Evolutionary conservation across 1,140 invertebrate genomes (phyloP).

Genomic region (Drosophila yakuba): DNA sequence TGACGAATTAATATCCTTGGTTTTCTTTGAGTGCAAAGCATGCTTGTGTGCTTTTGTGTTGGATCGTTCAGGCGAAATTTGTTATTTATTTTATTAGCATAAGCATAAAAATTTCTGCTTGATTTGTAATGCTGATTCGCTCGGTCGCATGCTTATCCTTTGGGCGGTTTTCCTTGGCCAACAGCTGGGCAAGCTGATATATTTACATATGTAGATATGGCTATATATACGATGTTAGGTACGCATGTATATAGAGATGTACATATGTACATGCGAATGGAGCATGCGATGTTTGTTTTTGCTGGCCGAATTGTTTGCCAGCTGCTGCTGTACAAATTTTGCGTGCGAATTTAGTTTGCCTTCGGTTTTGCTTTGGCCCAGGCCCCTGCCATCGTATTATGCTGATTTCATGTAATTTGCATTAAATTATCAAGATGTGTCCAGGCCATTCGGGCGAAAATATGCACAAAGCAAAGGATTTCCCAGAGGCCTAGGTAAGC

Average conservation of each 20-base stretch:
- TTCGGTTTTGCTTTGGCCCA: slow-evolving; percentile 34
- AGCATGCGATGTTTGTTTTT: slow-evolving; percentile 43
- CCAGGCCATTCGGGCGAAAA: slow-evolving; percentile 55
- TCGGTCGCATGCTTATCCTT: slow-evolving; percentile 39
- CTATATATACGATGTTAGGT: neutral
- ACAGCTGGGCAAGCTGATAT: slow-evolving; percentile 56
- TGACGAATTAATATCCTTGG: neutral
- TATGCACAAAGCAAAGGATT: slow-evolving; percentile 46
- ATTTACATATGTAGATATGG: slow-evolving; percentile 27
- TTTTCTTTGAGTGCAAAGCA: slow-evolving; percentile 20
- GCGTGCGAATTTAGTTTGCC: slow-evolving; percentile 55
- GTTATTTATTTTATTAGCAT: slow-evolving; percentile 83
- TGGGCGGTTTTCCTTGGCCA: slow-evolving; percentile 52
- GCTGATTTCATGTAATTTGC: slow-evolving; percentile 77
- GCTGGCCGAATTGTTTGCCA: slow-evolving; percentile 49
- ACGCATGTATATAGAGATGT: slow-evolving; percentile 6
- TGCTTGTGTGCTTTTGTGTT: slow-evolving; percentile 29
- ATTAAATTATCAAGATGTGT: slow-evolving; percentile 75
- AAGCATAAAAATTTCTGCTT: slow-evolving; percentile 77
- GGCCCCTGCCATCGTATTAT: slow-evolving; percentile 54
- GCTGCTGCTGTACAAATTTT: slow-evolving; percentile 59
- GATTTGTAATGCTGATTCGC: slow-evolving; percentile 81
- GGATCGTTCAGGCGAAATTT: slow-evolving; percentile 69
- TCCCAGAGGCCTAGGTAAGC: slow-evolving; percentile 35
- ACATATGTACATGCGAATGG: slow-evolving; percentile 1